Evolutionary conservation across 2,888 invertebrate species (phyloP).

Genomic region (Phaedon cochleariae): DNA sequence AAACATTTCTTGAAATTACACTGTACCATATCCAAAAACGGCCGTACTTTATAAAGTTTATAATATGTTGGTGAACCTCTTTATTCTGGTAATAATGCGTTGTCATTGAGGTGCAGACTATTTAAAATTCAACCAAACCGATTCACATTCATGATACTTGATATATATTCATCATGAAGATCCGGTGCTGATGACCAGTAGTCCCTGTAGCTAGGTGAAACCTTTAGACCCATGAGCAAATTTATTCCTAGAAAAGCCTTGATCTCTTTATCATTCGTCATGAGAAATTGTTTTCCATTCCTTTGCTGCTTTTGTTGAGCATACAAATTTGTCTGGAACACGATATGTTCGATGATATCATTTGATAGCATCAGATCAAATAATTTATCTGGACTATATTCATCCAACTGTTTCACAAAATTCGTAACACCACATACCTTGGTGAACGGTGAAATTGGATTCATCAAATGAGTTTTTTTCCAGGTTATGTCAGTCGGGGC

Average conservation of each 20-base stretch:
- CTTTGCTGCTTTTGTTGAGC: conserved; percentile 9
- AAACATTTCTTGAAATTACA: conserved; percentile 31
- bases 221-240: conserved; percentile 32
- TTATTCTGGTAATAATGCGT: conserved; percentile 29
- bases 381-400: not conserved
- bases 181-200: conserved; percentile 26
- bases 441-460: too few species aligned
- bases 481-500: too few species aligned
- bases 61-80: conserved; percentile 28
- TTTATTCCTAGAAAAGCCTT: conserved; percentile 30
- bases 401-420: too few species aligned
- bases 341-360: conserved; percentile 12
- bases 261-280: conserved; percentile 24
- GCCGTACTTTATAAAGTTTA: conserved; percentile 37
- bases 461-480: too few species aligned
- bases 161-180: conserved; percentile 27
- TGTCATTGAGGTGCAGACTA: conserved; percentile 38
- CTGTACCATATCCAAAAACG: conserved; percentile 17
- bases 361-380: conserved; percentile 6
- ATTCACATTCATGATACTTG: conserved; percentile 20
- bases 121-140: conserved; percentile 35
- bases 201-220: conserved; percentile 26
- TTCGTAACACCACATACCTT: too few species aligned
- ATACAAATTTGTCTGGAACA: conserved; percentile 17
- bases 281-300: not conserved